Percentiles rank a stretch among this genome's conserved stretches.
phyloP scores from a whole-genome alignment of 2,113 vertebrate species.

The Nettapus auritus region DNA sequence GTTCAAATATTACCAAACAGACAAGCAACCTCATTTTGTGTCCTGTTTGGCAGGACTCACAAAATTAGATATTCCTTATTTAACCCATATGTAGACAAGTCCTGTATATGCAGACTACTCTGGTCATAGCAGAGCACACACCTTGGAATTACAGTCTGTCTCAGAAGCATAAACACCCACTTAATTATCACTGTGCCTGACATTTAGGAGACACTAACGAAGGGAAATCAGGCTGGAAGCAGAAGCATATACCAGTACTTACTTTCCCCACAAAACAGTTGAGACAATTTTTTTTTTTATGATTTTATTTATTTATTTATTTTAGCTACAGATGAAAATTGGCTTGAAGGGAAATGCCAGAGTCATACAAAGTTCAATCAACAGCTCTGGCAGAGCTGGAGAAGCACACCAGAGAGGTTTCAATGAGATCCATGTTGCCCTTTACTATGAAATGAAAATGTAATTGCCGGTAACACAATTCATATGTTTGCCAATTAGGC shows the following conservation, averaged over 20 bases:
- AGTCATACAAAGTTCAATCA: neutral
- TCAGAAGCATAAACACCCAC: neutral
- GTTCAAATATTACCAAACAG: neutral
- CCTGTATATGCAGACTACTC: neutral
- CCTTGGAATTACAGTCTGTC: neutral
- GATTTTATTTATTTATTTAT: neutral
- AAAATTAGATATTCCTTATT: neutral
- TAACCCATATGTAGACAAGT: neutral
- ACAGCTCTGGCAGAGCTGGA: neutral
- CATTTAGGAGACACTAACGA: neutral
- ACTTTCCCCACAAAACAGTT: constrained; percentile 13
- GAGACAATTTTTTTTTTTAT: neutral
- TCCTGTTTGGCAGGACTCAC: neutral
- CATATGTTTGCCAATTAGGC: neutral
- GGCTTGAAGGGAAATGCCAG: neutral
- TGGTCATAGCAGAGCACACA: neutral
- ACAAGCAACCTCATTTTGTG: neutral
- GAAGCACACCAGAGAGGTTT: neutral
- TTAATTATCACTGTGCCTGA: neutral
- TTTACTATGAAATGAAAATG: neutral
- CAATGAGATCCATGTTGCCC: neutral
- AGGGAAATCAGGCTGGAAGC: neutral
- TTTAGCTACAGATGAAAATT: neutral
- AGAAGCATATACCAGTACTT: neutral
- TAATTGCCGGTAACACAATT: neutral